A percentile compares a stretch with the other conserved stretches of the same genome.
Conservation (phyloP, 2,888 invertebrate species). For the Euzophera pinguis region DNA sequence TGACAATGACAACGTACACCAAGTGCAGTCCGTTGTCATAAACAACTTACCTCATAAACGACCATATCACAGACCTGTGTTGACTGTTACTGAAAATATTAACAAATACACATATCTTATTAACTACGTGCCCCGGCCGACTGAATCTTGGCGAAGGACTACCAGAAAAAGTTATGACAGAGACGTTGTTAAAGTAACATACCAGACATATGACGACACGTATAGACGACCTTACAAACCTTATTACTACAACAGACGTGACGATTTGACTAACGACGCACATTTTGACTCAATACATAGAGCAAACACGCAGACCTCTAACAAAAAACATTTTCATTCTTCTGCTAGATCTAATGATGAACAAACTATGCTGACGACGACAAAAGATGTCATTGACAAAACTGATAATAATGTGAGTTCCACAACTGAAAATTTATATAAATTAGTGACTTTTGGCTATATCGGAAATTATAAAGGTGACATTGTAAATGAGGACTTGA, state of each 20-base stretch:
- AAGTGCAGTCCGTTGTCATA: conserved; percentile 64
- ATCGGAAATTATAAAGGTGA: conserved; percentile 68
- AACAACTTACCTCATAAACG: conserved; percentile 61
- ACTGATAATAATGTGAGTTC: conserved; percentile 28
- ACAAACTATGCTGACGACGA: conserved; percentile 27
- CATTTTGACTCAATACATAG: conserved; percentile 31
- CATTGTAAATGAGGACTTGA: conserved; percentile 23
- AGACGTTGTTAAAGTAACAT: conserved; percentile 72
- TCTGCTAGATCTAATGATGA: conserved; percentile 67
- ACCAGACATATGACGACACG: conserved; percentile 70
- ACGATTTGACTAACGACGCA: conserved; percentile 34
- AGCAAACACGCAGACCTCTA: conserved; percentile 33
- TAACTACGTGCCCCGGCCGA: conserved; percentile 75
- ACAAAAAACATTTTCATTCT: conserved; percentile 40
- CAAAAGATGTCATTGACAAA: conserved; percentile 18
- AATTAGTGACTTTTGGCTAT: conserved; percentile 72
- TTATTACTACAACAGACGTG: conserved; percentile 53
- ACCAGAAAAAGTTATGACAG: conserved; percentile 49
- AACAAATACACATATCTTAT: conserved; percentile 75
- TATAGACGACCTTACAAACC: conserved; percentile 66
- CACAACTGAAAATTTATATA: conserved; percentile 64
- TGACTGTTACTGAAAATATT: conserved; percentile 70
- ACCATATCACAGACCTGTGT: conserved; percentile 62
- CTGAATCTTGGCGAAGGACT: conserved; percentile 66
- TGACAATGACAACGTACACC: conserved; percentile 50